Evolutionary conservation across 2,113 vertebrate genomes (phyloP).

Genomic region (Macaca nemestrina): DNA sequence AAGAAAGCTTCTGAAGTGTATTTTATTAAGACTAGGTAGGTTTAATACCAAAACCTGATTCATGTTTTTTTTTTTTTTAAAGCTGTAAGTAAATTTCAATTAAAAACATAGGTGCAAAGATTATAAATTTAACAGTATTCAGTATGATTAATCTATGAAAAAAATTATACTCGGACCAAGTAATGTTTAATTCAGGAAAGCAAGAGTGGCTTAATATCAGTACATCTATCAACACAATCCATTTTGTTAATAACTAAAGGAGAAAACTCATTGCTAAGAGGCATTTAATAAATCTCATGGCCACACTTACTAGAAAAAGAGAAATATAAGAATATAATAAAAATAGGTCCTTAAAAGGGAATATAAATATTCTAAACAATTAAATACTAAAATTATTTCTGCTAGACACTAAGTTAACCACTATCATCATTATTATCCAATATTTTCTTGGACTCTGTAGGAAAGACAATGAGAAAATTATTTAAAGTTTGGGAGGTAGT

Average conservation of each 20-base stretch:
- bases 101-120: background rate
- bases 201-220: background rate
- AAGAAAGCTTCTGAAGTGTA: background rate
- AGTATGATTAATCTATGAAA: background rate
- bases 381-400: background rate
- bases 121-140: background rate
- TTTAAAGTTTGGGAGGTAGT: background rate
- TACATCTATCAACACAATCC: background rate
- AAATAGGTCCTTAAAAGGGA: background rate
- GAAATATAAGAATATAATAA: background rate
- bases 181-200: background rate
- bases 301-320: background rate
- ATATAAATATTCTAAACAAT: background rate
- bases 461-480: slow-evolving; percentile 8
- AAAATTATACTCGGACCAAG: background rate
- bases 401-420: background rate
- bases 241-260: background rate
- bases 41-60: background rate
- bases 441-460: background rate
- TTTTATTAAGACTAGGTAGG: background rate
- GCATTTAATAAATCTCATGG: background rate
- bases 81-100: background rate
- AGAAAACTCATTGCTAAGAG: background rate
- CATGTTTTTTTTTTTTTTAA: background rate
- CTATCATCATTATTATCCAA: background rate